Conservation (phyloP, 2,888 invertebrate genomes). For the Acleris laterana region DNA sequence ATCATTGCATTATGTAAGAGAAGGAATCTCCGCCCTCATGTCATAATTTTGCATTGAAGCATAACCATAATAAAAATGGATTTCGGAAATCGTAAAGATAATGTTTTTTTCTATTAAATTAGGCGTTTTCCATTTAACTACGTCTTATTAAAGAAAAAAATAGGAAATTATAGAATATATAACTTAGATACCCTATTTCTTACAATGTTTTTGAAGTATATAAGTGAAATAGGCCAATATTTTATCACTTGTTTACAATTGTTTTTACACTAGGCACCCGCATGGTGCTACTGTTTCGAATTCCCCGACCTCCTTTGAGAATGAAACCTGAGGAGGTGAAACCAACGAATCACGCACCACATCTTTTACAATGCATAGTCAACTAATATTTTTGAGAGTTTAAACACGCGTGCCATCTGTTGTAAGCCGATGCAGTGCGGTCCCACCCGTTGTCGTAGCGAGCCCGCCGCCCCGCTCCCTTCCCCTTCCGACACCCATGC, state of each 20-base stretch:
- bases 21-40: constrained; percentile 66
- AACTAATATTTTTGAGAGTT: constrained; percentile 75
- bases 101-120: no score
- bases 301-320: constrained; percentile 76
- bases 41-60: constrained; percentile 46
- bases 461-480: constrained; percentile 63
- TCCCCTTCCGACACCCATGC: constrained; percentile 74
- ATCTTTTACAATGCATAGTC: constrained; percentile 74
- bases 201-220: no score
- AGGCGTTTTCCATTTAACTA: no score
- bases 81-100: not conserved
- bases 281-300: constrained; percentile 56
- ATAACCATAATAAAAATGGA: constrained; percentile 21
- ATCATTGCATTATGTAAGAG: constrained; percentile 65
- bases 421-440: constrained; percentile 78
- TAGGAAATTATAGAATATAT: no score
- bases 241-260: constrained; percentile 5
- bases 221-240: not conserved
- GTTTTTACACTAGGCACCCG: constrained; percentile 36
- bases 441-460: constrained; percentile 72
- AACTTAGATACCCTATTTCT: no score
- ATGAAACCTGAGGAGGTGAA: constrained; percentile 74
- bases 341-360: constrained; percentile 77
- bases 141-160: no score
- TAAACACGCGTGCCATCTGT: constrained; percentile 84